Evolutionary conservation across 2,888 invertebrate genomes (phyloP).

Genomic region (Autographa gamma): DNA sequence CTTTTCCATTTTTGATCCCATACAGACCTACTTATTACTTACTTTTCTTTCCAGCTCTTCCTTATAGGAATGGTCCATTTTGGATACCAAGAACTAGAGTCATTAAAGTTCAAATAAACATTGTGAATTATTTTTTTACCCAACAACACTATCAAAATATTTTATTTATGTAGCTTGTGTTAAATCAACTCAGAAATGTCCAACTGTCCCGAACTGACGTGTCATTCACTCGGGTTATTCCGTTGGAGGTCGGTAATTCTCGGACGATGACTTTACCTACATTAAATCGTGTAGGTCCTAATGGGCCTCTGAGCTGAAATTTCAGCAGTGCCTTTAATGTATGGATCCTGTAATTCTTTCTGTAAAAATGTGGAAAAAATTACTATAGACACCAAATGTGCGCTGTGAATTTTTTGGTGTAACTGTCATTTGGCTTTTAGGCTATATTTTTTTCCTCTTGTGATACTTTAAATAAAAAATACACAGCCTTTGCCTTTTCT

Average conservation of each 20-base stretch:
- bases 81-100: too few relatives aligned
- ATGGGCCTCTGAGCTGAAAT: conserved; percentile 42
- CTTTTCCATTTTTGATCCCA: too few relatives aligned
- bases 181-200: conserved; percentile 17
- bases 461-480: not conserved
- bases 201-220: conserved; percentile 13
- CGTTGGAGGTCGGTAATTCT: conserved; percentile 46
- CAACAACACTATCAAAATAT: too few relatives aligned
- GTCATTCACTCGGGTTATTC: conserved; percentile 53
- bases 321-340: conserved; percentile 35
- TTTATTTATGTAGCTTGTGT: not conserved
- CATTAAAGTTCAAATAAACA: too few relatives aligned
- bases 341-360: conserved; percentile 27
- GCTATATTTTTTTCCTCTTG: not conserved
- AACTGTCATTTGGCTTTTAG: not conserved
- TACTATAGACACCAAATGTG: conserved; percentile 16
- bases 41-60: too few relatives aligned
- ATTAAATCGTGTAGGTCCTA: conserved; percentile 51
- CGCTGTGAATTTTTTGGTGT: not conserved
- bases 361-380: conserved; percentile 3
- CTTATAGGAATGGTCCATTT: too few relatives aligned
- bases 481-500: too few relatives aligned
- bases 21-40: too few relatives aligned
- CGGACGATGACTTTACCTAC: conserved; percentile 47
- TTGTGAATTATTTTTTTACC: too few relatives aligned